Conservation (phyloP, 2,797 vertebrate genomes). For the Micrastur ruficollis region DNA sequence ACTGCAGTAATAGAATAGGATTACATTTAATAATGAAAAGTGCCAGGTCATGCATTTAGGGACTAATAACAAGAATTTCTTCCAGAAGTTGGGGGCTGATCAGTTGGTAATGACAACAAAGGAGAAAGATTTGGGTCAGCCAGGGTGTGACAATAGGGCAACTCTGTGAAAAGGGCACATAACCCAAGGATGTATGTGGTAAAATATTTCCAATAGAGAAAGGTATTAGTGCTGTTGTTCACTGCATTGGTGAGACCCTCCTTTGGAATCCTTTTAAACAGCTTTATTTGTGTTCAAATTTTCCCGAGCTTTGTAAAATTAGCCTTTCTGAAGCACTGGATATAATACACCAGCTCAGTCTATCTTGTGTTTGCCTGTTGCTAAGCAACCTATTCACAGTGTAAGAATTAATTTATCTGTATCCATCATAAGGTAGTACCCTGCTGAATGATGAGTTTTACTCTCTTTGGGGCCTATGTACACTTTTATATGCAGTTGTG, state of each 20-base stretch:
- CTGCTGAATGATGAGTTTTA: neutral
- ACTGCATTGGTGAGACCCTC: neutral
- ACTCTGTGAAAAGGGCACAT: neutral
- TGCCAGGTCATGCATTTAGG: neutral
- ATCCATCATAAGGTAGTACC: neutral
- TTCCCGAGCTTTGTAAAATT: neutral
- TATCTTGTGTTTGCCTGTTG: neutral
- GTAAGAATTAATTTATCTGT: neutral
- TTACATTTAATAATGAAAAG: constrained; percentile 14
- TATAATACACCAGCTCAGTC: neutral
- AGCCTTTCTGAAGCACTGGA: neutral
- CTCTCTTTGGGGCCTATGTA: neutral
- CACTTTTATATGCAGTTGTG: neutral
- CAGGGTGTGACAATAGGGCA: neutral
- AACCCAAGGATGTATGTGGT: neutral
- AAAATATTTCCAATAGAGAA: neutral
- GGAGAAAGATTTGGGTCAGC: neutral
- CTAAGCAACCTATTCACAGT: neutral
- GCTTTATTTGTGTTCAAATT: neutral
- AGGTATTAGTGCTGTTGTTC: neutral
- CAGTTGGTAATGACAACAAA: neutral
- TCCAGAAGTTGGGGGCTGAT: neutral
- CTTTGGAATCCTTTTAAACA: neutral
- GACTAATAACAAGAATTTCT: neutral
- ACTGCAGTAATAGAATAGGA: neutral